phyloP scores from a whole-genome alignment of 2,888 invertebrate species.

The Dione vanillae region DNA sequence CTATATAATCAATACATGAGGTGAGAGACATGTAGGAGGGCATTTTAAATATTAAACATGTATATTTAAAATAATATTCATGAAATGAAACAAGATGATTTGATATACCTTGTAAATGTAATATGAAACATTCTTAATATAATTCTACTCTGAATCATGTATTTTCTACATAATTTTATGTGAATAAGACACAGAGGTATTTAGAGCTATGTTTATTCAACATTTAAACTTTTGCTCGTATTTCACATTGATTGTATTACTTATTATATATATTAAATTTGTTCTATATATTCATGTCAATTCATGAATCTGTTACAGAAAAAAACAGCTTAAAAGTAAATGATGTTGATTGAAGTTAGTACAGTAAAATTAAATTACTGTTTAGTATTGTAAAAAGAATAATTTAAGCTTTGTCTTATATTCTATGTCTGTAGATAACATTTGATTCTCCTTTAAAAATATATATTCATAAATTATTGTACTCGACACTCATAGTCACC shows the following conservation, averaged over 20 bases:
- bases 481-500: neutral
- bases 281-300: neutral
- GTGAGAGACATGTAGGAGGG: neutral
- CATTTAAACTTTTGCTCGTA: neutral
- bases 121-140: conserved; percentile 2
- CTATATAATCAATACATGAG: neutral
- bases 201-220: conserved; percentile 8
- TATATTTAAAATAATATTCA: neutral
- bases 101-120: neutral
- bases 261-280: neutral
- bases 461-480: neutral
- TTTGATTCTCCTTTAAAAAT: neutral
- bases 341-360: too few species aligned
- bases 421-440: neutral
- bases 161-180: neutral
- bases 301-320: neutral
- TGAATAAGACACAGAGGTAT: conserved; percentile 25
- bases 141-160: neutral
- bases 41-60: neutral
- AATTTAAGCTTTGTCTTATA: neutral
- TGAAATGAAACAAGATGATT: neutral
- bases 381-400: neutral
- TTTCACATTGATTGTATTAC: neutral
- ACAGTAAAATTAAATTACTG: neutral
- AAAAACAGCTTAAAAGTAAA: neutral